A percentile compares a stretch with the other conserved stretches of the same genome.
phyloP scores from a whole-genome alignment of 64 coral and sea anemone species.

The Trachythela sp. region DNA sequence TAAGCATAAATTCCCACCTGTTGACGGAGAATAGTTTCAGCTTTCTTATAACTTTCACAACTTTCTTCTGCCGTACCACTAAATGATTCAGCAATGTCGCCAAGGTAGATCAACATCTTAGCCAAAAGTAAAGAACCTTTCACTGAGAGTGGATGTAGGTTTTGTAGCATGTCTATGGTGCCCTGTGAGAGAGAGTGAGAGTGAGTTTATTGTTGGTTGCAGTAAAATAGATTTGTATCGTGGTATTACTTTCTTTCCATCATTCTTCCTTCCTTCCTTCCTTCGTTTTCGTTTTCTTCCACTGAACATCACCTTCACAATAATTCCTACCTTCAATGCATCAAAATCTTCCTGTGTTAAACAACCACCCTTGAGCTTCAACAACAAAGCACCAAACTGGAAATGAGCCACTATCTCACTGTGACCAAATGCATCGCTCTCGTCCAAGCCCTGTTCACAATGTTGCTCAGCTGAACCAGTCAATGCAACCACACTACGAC shows the following conservation, averaged over 20 bases:
- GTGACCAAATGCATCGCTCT: conserved; percentile 93
- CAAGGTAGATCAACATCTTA: conserved; percentile 56
- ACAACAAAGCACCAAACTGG: not conserved
- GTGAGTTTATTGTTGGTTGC: not conserved
- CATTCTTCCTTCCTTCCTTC: not conserved
- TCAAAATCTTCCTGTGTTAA: not conserved
- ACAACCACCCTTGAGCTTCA: not conserved
- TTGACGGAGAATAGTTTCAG: conserved; percentile 49
- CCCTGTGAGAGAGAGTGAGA: conserved; percentile 14
- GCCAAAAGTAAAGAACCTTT: conserved; percentile 58
- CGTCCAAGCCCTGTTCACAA: conserved; percentile 83
- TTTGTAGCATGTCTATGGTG: conserved; percentile 53
- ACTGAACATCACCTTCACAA: not conserved
- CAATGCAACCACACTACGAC: conserved; percentile 62
- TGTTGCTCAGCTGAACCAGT: conserved; percentile 83
- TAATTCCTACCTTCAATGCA: not conserved
- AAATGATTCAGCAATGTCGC: conserved; percentile 51
- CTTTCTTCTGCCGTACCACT: not conserved
- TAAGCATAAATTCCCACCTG: conserved; percentile 58
- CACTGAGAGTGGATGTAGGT: conserved; percentile 60
- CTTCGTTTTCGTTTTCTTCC: conserved; percentile 64
- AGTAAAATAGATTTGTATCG: too few relatives aligned
- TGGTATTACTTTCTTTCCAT: too few relatives aligned
- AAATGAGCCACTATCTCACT: conserved; percentile 77
- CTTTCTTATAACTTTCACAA: conserved; percentile 49